Evolutionary conservation across 2,113 vertebrate genomes (phyloP), one percentile per base, ranked within the genome.

Genomic region (Xiphophorus couchianus): DNA sequence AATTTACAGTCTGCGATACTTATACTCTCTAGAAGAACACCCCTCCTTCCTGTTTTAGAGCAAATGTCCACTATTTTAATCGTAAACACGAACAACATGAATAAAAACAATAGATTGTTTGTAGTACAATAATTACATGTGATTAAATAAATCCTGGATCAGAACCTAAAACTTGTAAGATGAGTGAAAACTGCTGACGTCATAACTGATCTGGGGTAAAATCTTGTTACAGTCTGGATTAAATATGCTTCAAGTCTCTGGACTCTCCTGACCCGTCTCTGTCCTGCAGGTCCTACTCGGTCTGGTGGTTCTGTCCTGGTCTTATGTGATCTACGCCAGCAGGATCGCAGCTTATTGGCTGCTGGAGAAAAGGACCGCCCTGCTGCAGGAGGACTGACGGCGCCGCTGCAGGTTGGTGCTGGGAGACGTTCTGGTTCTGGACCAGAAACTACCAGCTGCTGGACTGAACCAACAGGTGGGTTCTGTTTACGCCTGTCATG

Each of bases 301-400:
- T 0, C 22, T 95, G 1, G 94, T 95, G 51, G 66, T 94, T 10
- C 48, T 95, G 74, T 94, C 95, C 31, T 95, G 95, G 95, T 92
- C 91, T 0, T 95, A 90, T 10, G 95, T 95, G 65, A 94, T 95
- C 86, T 95, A 94, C 65, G 89, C 88, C 68, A 87, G 92, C 84
- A 91, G 91, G 71, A 48, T 92, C 1, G 88, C 94, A 15, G 90
- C 93, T 6, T 75, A 83, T 14, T 92, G 92, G 94, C 82, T 93
- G 70, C 86, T 95, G 89, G 89, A 94, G 69, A 74, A 85, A 44
- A 88, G 76, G 71, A 62, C 83, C 1, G 22, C 12, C n/a, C 28
- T 17, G 48, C 37, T 73, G 13, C 64, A 5, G 6, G 54, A 72
- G 3, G 51, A 80, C 78, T 91, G 86, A 92, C n/a, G 4, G n/a